Evolutionary conservation across 2,888 invertebrate genomes (phyloP).

Genomic region (Furcula furcula): DNA sequence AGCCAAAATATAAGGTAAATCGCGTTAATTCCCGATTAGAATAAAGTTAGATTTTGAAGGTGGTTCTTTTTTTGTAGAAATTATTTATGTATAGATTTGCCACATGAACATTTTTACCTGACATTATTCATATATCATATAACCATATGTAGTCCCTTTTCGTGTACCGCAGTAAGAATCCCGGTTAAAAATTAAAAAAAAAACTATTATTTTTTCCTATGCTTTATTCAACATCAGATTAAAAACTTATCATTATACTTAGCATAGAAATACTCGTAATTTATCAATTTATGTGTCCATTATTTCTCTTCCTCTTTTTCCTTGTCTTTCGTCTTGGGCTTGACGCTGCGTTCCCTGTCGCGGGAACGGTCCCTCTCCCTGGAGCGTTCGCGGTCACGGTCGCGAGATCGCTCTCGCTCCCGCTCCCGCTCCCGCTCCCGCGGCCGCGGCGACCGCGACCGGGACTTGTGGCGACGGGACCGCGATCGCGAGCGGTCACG

Average conservation of each 20-base stretch:
- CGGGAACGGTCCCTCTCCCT: conserved; percentile 59
- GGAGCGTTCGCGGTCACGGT: conserved; percentile 67
- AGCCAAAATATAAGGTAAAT: no score
- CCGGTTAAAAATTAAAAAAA: conserved; percentile 1
- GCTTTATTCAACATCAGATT: neutral
- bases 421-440: conserved; percentile 44
- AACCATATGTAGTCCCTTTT: no score
- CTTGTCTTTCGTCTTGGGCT: conserved; percentile 82
- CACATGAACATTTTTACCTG: no score
- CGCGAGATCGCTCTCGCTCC: conserved; percentile 57
- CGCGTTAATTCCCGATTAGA: no score
- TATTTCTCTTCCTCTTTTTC: conserved; percentile 89
- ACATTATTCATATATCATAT: no score
- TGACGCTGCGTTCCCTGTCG: conserved; percentile 70
- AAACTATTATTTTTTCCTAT: neutral
- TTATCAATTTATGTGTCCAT: conserved; percentile 9
- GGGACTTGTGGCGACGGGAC: conserved; percentile 86
- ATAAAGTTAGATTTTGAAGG: no score
- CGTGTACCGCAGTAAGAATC: no score
- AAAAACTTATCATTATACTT: neutral
- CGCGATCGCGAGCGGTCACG: conserved; percentile 86
- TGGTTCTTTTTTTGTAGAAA: no score
- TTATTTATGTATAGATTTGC: no score
- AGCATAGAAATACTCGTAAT: neutral
- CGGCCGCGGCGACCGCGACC: conserved; percentile 85